Evolutionary conservation across 2,113 vertebrate species (phyloP).

Genomic region (Sebastes fasciatus): DNA sequence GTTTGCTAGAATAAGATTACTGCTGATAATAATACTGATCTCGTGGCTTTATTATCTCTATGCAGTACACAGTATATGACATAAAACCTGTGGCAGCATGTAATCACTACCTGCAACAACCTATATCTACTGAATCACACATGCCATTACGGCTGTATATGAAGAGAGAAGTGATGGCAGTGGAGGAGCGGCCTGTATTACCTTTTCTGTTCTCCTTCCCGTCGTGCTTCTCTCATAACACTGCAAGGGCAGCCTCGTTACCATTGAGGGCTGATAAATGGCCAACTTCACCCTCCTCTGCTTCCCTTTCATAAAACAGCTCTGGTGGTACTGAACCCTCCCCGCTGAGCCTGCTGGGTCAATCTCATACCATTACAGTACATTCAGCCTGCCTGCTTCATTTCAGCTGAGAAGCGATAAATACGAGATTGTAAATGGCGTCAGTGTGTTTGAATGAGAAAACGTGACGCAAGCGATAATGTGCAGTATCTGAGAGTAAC

Average conservation of each 20-base stretch:
- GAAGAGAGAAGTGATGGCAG: constrained; percentile 25
- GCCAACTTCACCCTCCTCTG: constrained; percentile 41
- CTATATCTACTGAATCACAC: constrained; percentile 3
- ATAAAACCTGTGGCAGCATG: not conserved
- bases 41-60: not conserved
- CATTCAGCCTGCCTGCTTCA: constrained; percentile 36
- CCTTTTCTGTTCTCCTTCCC: constrained; percentile 36
- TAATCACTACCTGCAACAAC: not conserved
- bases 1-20: not conserved
- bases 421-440: constrained; percentile 20
- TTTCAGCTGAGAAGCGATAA: constrained; percentile 25
- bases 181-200: constrained; percentile 6
- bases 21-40: not conserved
- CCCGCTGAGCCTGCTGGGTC: constrained; percentile 48
- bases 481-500: not conserved
- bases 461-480: constrained; percentile 6
- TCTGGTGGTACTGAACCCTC: constrained; percentile 20
- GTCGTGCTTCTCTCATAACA: constrained; percentile 55
- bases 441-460: constrained; percentile 34
- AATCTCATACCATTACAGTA: constrained; percentile 27
- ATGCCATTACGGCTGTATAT: constrained; percentile 27
- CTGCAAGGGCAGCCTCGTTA: constrained; percentile 49
- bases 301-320: constrained; percentile 42
- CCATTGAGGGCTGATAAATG: constrained; percentile 53
- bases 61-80: not conserved